Percentiles rank a stretch among this genome's conserved stretches.
Conservation (phyloP, 2,797 vertebrate genomes). For the Corythornis leucogaster region DNA sequence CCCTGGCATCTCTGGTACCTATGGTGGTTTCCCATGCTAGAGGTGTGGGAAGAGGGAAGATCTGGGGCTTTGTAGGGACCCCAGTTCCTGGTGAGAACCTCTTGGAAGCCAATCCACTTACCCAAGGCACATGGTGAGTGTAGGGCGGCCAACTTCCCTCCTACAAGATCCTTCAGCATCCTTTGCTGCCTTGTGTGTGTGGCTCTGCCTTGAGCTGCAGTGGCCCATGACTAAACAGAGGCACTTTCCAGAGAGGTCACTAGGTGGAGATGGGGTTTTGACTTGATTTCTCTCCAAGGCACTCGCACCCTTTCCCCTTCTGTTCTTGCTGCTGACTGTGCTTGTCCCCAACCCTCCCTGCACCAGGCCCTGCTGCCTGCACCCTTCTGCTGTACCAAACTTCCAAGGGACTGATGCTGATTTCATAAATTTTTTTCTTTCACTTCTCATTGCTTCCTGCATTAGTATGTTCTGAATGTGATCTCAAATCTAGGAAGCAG, state of each 20-base stretch:
- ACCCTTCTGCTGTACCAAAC: not conserved
- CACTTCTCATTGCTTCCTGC: not conserved
- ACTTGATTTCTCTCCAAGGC: not conserved
- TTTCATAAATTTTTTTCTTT: not conserved
- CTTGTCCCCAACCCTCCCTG: not conserved
- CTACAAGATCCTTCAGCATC: not conserved
- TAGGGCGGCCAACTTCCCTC: not conserved
- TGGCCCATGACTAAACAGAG: not conserved
- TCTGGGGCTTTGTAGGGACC: not conserved
- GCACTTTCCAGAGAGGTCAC: not conserved
- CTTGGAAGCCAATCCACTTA: not conserved
- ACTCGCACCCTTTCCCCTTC: not conserved
- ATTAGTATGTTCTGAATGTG: not conserved
- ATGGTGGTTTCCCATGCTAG: not conserved
- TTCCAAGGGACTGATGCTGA: not conserved
- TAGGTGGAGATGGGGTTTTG: not conserved
- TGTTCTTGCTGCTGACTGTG: not conserved
- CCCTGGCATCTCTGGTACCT: rapidly evolving
- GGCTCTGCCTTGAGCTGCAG: not conserved
- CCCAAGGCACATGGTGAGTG: rapidly evolving
- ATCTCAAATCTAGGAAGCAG: not conserved
- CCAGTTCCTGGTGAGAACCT: not conserved
- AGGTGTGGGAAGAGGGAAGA: not conserved
- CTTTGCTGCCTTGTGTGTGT: not conserved
- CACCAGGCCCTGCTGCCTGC: not conserved